A percentile compares a stretch with the other conserved stretches of the same genome.
phyloP scores from a whole-genome alignment of 2,113 vertebrate genomes.

The Heteronetta atricapilla region DNA sequence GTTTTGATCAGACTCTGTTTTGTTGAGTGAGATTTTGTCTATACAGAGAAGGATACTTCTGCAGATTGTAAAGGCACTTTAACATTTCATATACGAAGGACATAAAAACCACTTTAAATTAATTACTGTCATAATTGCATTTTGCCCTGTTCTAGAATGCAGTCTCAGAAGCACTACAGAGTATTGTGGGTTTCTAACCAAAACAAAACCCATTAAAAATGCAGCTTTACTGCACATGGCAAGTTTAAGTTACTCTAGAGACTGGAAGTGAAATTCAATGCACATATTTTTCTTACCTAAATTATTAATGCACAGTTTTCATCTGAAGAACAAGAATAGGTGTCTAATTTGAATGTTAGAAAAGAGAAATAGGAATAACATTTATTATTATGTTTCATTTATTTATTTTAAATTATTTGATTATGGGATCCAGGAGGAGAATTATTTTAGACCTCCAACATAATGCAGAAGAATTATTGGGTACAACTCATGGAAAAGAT shows the following conservation, averaged over 20 bases:
- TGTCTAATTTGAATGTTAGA: background rate
- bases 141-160: slow-evolving; percentile 3
- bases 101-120: background rate
- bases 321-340: background rate
- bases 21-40: background rate
- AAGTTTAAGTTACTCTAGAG: slow-evolving; percentile 32
- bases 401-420: background rate
- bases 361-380: background rate
- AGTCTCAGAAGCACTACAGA: background rate
- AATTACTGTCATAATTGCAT: slow-evolving; percentile 24
- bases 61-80: background rate
- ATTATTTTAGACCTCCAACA: background rate
- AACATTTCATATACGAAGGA: background rate
- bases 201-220: slow-evolving; percentile 19
- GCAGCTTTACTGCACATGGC: background rate
- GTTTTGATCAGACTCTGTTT: background rate
- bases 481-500: background rate
- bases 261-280: background rate
- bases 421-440: slow-evolving; percentile 24
- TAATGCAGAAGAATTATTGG: background rate
- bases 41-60: background rate
- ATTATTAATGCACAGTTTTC: slow-evolving; percentile 16
- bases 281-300: slow-evolving; percentile 17
- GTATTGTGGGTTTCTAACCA: background rate
- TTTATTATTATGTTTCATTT: background rate